Evolutionary conservation across 1,140 invertebrate species (phyloP), one percentile per base, ranked within the genome.

Genomic region (Heliconius melpomene): DNA sequence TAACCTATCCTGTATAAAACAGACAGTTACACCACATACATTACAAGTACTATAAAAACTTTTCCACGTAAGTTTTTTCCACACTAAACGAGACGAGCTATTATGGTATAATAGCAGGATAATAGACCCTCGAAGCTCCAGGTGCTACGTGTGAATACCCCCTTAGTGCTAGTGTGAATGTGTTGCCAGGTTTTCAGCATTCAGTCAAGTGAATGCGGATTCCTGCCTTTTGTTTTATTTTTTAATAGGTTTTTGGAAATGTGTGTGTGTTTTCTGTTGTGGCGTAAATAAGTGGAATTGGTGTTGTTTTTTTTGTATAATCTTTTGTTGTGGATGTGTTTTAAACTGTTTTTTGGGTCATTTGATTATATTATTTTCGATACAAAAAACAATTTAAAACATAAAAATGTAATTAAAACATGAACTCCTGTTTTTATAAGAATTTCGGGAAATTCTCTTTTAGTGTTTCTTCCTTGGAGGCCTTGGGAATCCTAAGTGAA

Each of bases 111-210:
- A 88, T 89, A 80, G 86, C 74, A 40, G 82, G 29, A 82, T 91
- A 91, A 91, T 91, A 88, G 89, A 86, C 86, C 84, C 89, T 91
- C 82, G 80, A 78, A 82, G 82, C 76, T 83, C 86, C 89, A 90
- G 88, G 88, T 89, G 87, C 87, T 84, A 88, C 86, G 87, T 89
- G 82, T 90, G 89, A 91, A 91, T 91, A 85, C 89, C 78, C 86
- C 83, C 88, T 91, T 85, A 76, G 82, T 74, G 86, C 81, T 83
- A 84, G 83, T 86, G 83, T 85, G 88, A 84, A 84, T 81, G 79
- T 81, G 81, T 80, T 84, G 80, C 75, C 76, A 83, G 72, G 66
- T 77, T 77, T 80, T 72, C 52, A 80, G 54, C 71, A 23, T 72
- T 83, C 52, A 75, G n/a, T 74, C 70, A 79, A 79, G 29, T 75